Conservation (phyloP, 2,888 invertebrate species). For the Matsumyia berberina region DNA sequence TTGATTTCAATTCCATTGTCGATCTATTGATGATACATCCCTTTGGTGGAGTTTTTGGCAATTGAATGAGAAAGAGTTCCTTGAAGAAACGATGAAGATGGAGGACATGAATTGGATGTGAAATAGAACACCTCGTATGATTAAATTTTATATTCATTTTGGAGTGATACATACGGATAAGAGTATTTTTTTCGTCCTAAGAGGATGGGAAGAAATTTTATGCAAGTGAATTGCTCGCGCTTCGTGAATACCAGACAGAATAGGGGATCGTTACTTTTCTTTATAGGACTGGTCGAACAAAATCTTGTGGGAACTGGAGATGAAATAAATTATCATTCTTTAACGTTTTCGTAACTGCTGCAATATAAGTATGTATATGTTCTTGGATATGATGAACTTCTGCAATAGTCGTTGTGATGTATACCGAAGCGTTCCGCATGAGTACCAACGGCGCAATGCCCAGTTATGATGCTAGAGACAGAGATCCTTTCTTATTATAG, state of each 20-base stretch:
- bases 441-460: no score
- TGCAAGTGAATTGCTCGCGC: not conserved
- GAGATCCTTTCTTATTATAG: no score
- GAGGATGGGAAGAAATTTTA: not conserved
- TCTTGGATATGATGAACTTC: no score
- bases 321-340: no score
- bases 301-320: no score
- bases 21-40: conserved; percentile 29
- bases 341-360: no score
- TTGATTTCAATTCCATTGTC: conserved; percentile 34
- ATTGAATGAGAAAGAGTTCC: no score
- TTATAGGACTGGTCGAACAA: not conserved
- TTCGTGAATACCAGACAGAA: not conserved
- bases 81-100: not conserved
- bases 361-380: no score
- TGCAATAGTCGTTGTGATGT: no score
- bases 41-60: not conserved
- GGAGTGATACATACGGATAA: not conserved
- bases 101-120: conserved; percentile 8
- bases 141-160: conserved; percentile 20
- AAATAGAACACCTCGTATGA: conserved; percentile 19
- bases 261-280: not conserved
- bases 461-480: no score
- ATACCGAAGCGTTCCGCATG: no score
- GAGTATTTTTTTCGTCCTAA: not conserved